A percentile compares a stretch with the other conserved stretches of the same genome.
phyloP scores from a whole-genome alignment of 1,140 invertebrate species.

The Zophobas atratus region DNA sequence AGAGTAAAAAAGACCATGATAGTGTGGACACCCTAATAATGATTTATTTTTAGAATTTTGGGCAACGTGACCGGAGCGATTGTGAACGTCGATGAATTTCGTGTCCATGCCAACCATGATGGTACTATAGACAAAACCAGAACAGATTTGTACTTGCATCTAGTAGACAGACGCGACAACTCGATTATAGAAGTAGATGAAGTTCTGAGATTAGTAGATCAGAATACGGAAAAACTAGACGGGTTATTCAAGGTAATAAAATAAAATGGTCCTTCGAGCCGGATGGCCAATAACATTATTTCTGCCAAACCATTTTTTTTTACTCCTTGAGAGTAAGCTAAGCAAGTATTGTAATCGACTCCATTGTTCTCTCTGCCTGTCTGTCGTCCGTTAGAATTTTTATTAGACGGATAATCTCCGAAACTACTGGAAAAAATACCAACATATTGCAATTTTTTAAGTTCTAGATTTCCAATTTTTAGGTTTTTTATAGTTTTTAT shows the following conservation, averaged over 20 bases:
- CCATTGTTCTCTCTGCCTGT: no score
- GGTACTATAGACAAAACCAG: constrained; percentile 95
- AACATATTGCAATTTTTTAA: no score
- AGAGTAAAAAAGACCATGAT: constrained; percentile 74
- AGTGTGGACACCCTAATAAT: neutral
- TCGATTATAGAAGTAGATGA: constrained; percentile 91
- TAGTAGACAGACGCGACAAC: constrained; percentile 91
- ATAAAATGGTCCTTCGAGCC: neutral
- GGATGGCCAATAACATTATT: no score
- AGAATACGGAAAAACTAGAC: constrained; percentile 92
- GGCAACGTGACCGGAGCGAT: constrained; percentile 91
- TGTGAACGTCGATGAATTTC: constrained; percentile 94
- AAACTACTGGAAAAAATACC: no score
- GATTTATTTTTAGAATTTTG: constrained; percentile 73
- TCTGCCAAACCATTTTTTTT: no score
- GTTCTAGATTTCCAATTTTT: no score
- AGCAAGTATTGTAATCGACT: no score
- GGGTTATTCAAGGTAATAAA: constrained; percentile 84
- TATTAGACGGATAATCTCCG: no score
- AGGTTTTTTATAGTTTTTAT: no score
- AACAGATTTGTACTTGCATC: constrained; percentile 94
- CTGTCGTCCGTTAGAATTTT: no score
- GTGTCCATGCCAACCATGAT: constrained; percentile 92
- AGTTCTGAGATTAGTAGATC: constrained; percentile 88
- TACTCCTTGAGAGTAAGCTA: no score